Evolutionary conservation across 2,113 vertebrate genomes (phyloP), one percentile per base, ranked within the genome.

Genomic region (Todiramphus chloris): DNA sequence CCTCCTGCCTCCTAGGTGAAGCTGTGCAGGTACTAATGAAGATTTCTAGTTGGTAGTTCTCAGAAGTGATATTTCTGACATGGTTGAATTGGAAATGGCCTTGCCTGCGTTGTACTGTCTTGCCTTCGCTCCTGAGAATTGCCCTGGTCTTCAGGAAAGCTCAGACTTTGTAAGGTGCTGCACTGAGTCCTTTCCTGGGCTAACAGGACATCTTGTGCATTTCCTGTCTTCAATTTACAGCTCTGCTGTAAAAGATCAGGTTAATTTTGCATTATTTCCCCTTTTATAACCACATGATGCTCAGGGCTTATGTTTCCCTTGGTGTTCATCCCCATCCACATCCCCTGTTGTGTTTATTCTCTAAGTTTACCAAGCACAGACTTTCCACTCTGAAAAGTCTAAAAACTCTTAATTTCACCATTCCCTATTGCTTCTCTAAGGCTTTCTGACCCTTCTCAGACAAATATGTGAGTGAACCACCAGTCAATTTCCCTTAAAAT

Each of bases 401-500:
- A 11, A 77, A 62, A 39, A 13, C 31, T 89, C 85, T 1, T 1
- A 18, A 66, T 92, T 95, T 77, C 33, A 11, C 50, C 30, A 2
- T 39, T 94, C 46, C 37, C 28, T 2, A 1, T 68, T 55, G 64
- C 23, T 90, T 33, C 17, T 67, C n/a, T 59, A n/a, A n/a, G 44
- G 31, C 77, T 70, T 64, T 67, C 64, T 92, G 69, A 70, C 69
- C 76, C 86, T 67, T 83, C 73, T 86, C 28, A 62, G 77, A 37
- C 55, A 76, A 44, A 77, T 58, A n/a, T 66, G 17, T 9, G 25
- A 67, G 73, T 11, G n/a, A 83, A 50, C 13, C 30, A 58, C 28
- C 37, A 16, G 53, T 30, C 90, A 41, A 78, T 95, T 95, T 74
- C 55, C 27, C 69, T 80, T 58, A 30, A 48, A 85, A 67, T 70